Conservation (phyloP, 2,113 vertebrate genomes). For the Daphoenositta chrysoptera region DNA sequence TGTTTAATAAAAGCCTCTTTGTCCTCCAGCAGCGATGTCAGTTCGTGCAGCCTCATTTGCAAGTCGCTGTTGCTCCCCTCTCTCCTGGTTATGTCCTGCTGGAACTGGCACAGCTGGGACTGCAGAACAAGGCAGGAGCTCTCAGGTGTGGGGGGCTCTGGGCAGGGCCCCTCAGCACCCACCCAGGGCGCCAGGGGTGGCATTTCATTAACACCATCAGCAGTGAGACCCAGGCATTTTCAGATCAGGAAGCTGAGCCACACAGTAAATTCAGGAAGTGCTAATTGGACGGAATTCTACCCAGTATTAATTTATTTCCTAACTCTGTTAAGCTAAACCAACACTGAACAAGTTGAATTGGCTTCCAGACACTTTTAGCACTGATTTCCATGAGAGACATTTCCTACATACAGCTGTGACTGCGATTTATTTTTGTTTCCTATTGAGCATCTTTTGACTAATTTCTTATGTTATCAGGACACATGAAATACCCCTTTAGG, state of each 20-base stretch:
- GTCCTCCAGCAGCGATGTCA: conserved; percentile 81
- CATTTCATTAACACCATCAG: background rate
- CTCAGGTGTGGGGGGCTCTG: background rate
- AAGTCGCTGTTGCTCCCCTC: conserved; percentile 77
- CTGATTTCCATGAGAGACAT: background rate
- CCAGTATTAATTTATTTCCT: background rate
- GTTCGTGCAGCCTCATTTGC: conserved; percentile 83
- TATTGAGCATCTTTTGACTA: background rate
- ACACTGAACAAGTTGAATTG: background rate
- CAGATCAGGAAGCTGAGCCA: background rate
- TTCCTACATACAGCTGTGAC: background rate
- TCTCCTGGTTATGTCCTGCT: conserved; percentile 77
- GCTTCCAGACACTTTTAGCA: background rate
- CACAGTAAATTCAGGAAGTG: background rate
- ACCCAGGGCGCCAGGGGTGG: rapidly evolving
- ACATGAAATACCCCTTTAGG: background rate
- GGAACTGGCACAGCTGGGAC: conserved; percentile 82
- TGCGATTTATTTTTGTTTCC: background rate
- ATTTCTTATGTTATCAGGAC: background rate
- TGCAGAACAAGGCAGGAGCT: conserved; percentile 1
- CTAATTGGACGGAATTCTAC: background rate
- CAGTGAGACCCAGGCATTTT: background rate
- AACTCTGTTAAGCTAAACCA: background rate
- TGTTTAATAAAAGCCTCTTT: conserved; percentile 81
- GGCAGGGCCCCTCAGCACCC: background rate